Evolutionary conservation across 2,797 vertebrate genomes (phyloP).

Genomic region (Esox masquinongy): DNA sequence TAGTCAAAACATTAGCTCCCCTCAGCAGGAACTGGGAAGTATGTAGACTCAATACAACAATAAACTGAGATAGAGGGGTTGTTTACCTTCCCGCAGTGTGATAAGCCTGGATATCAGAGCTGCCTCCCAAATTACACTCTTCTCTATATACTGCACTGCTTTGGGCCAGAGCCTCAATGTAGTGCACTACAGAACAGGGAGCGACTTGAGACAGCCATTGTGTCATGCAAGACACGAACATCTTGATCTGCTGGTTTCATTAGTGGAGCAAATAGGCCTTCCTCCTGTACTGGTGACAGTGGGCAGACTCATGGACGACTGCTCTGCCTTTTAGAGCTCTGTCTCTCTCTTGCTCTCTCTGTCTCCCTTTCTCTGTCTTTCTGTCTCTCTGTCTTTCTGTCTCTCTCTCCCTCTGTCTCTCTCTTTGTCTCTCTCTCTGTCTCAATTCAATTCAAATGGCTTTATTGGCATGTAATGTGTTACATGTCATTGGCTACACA

Average conservation of each 20-base stretch:
- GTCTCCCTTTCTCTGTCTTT: no score
- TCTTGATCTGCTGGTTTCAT: not conserved
- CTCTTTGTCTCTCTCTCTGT: no score
- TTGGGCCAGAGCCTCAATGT: not conserved
- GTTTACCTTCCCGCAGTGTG: not conserved
- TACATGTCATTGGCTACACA: no score
- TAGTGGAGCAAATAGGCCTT: not conserved
- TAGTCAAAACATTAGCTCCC: not conserved
- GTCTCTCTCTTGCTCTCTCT: not conserved
- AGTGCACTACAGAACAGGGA: slow-evolving; percentile 2
- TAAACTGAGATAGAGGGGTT: not conserved
- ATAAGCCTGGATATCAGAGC: not conserved
- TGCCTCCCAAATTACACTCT: not conserved
- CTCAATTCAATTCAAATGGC: no score
- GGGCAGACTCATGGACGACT: not conserved
- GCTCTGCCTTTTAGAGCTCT: not conserved
- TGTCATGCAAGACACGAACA: not conserved
- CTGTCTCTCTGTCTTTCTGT: no score
- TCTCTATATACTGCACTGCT: not conserved
- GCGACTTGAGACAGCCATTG: not conserved
- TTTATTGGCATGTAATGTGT: no score
- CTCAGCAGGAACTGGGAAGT: not conserved
- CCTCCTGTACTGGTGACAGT: no score
- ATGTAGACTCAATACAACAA: not conserved
- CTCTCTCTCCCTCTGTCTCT: no score